These are phyloP conservation scores for Scolopax mira DNA, from an alignment of 2,113 vertebrate genomes.

Conservation along the genomic window DNA sequence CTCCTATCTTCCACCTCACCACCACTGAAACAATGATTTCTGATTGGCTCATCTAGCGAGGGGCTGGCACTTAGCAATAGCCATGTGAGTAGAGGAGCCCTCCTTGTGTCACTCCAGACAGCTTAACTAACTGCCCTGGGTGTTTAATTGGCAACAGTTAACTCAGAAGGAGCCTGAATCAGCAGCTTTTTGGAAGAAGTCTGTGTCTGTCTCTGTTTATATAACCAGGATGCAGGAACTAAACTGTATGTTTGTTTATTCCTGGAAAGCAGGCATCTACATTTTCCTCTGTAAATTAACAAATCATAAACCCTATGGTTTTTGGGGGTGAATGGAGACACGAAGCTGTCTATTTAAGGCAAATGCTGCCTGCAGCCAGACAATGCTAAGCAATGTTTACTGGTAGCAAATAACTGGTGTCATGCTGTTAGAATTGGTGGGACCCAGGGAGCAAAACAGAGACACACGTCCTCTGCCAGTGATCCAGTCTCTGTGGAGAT, in stretches of 20 bases:
- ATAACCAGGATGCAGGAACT: not conserved
- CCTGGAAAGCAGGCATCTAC: not conserved
- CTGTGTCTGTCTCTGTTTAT: not conserved
- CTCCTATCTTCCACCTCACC: not conserved
- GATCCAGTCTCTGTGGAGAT: not conserved
- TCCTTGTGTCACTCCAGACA: not conserved
- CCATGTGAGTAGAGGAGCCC: fast-evolving
- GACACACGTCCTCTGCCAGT: fast-evolving
- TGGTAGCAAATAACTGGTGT: not conserved
- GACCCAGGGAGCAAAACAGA: not conserved
- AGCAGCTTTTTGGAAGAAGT: not conserved
- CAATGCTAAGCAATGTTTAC: not conserved
- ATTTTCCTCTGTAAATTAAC: not conserved
- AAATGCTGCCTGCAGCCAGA: not conserved
- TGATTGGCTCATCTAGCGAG: not conserved
- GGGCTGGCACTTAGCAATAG: not conserved
- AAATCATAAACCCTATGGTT: not conserved
- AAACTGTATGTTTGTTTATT: not conserved
- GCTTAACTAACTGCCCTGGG: not conserved
- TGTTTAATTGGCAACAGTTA: not conserved
- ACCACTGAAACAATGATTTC: not conserved
- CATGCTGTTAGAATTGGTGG: not conserved
- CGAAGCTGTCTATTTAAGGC: not conserved
- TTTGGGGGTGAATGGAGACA: not conserved
- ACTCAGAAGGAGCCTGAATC: not conserved